phyloP scores from a whole-genome alignment of 2,888 invertebrate species.

The Drosophila conformis region DNA sequence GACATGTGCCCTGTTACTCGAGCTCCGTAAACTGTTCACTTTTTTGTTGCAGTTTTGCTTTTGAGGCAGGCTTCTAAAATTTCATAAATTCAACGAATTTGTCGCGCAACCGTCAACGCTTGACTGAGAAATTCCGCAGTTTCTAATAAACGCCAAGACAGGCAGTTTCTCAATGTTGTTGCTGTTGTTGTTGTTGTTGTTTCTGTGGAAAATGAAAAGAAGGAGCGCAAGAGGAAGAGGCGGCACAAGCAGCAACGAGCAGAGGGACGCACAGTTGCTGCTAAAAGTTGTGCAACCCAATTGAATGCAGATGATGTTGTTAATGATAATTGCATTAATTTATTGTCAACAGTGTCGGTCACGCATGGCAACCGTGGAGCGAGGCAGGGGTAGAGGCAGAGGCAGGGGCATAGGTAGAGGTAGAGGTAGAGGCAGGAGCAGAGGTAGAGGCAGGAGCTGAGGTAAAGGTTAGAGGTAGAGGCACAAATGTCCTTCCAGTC shows the following conservation, averaged over 20 bases:
- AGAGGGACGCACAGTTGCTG: constrained; percentile 38
- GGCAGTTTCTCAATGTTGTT: constrained; percentile 48
- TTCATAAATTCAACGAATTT: constrained; percentile 81
- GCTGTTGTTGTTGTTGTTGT: constrained; percentile 13
- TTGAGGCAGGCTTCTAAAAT: constrained; percentile 65
- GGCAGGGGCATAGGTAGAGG: too few species aligned
- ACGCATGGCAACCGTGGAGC: constrained; percentile 59
- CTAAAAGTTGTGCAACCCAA: constrained; percentile 35
- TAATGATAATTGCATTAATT: constrained; percentile 60
- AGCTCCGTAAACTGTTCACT: constrained; percentile 41
- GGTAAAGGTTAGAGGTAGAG: not conserved
- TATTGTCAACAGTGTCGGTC: constrained; percentile 69
- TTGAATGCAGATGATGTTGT: constrained; percentile 40
- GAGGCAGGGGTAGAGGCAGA: not conserved
- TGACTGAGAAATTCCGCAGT: constrained; percentile 62
- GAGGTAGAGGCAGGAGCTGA: too few species aligned
- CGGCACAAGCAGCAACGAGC: not conserved
- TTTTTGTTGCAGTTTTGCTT: constrained; percentile 10
- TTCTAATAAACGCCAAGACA: constrained; percentile 66
- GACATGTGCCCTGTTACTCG: constrained; percentile 71
- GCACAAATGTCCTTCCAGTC: not conserved
- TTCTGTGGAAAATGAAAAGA: constrained; percentile 23
- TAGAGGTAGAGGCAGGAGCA: rapidly evolving
- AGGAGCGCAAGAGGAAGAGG: not conserved
- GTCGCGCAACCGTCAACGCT: constrained; percentile 57